These are phyloP conservation scores for Zapornia atra DNA, from an alignment of 2,113 vertebrate species.

Conservation along the genomic window DNA sequence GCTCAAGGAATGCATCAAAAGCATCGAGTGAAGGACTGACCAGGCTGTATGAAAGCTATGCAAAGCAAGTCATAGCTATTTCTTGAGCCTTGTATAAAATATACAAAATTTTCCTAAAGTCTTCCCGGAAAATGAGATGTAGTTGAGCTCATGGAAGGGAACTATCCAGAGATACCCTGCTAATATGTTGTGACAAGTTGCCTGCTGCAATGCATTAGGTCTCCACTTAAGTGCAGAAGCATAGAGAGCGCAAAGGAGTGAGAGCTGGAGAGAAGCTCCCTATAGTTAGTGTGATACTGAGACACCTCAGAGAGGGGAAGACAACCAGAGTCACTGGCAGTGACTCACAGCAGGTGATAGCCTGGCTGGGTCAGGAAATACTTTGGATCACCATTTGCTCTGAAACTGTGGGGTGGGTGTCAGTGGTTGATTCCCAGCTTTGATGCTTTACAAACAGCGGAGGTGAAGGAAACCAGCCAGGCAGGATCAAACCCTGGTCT, in stretches of 20 bases:
- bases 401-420: neutral
- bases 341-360: neutral
- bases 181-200: conserved; percentile 27
- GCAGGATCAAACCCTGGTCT: neutral
- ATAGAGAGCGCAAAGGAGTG: rapidly evolving
- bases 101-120: neutral
- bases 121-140: neutral
- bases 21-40: neutral
- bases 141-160: neutral
- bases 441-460: neutral
- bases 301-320: neutral
- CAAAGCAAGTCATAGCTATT: neutral
- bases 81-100: neutral
- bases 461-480: neutral
- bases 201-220: neutral
- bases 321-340: neutral
- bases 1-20: neutral
- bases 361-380: neutral
- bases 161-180: neutral
- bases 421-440: neutral
- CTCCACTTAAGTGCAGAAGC: neutral
- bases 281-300: neutral
- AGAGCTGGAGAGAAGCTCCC: neutral
- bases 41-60: neutral
- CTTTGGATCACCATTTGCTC: neutral